A percentile compares a stretch with the other conserved stretches of the same genome.
phyloP scores from a whole-genome alignment of 1,140 invertebrate species.

The Lanistes nyassanus region DNA sequence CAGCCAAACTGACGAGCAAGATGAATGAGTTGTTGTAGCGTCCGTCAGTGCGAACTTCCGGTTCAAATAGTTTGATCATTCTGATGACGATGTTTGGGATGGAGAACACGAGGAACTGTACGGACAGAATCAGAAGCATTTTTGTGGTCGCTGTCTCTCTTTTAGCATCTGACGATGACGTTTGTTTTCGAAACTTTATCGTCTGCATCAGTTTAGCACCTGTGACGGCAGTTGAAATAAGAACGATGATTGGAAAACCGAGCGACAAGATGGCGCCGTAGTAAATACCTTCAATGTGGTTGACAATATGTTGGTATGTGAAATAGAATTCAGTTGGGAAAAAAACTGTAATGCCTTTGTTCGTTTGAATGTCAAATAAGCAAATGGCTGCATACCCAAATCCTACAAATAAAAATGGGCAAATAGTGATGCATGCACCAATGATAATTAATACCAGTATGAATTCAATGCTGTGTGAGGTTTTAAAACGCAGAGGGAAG shows the following conservation, averaged over 20 bases:
- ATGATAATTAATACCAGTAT: not conserved
- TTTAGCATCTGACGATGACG: not conserved
- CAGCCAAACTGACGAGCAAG: not conserved
- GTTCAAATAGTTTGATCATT: not conserved
- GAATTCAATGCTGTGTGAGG: not conserved
- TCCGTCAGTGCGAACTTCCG: not conserved
- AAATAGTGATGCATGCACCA: not conserved
- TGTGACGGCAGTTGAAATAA: not conserved
- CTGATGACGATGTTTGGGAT: not conserved
- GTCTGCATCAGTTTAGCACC: not conserved
- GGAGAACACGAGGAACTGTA: constrained; percentile 9
- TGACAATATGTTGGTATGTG: not conserved
- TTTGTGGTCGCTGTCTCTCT: not conserved
- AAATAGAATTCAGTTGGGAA: not conserved
- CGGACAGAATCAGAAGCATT: not conserved
- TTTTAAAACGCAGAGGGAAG: constrained; percentile 8
- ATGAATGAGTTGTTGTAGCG: constrained; percentile 7
- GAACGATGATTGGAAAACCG: not conserved
- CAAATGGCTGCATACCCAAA: not conserved
- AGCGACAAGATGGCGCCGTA: not conserved
- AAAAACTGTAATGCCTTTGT: not conserved
- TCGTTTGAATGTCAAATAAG: constrained; percentile 2
- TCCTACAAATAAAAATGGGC: not conserved
- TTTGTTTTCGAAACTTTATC: not conserved
- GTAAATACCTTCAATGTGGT: not conserved